phyloP scores from a whole-genome alignment of 2,888 invertebrate species.

The Lasioglossum marginatum region DNA sequence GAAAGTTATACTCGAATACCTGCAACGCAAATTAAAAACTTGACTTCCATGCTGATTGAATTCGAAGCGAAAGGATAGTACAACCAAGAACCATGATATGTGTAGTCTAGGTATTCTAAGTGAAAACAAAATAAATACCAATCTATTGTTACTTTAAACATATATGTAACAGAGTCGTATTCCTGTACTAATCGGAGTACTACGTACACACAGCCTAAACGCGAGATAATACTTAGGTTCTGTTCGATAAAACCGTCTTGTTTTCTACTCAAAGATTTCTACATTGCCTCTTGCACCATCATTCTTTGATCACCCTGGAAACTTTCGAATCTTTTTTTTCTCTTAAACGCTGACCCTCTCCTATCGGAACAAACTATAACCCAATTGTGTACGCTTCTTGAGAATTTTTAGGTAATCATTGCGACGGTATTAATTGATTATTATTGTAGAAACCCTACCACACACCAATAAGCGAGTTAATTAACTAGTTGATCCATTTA shows the following conservation, averaged over 20 bases:
- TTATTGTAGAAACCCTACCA: slow-evolving; percentile 35
- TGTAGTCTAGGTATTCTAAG: too few species aligned
- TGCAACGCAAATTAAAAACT: neutral
- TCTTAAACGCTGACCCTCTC: slow-evolving; percentile 23
- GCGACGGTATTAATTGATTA: slow-evolving; percentile 55
- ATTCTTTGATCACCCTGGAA: slow-evolving; percentile 57
- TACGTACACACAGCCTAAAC: neutral
- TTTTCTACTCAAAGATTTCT: slow-evolving; percentile 41
- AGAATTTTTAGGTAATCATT: slow-evolving; percentile 48
- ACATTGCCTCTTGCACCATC: slow-evolving; percentile 54
- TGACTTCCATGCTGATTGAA: neutral
- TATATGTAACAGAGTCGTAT: too few species aligned
- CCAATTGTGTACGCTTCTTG: slow-evolving; percentile 50
- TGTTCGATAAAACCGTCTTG: slow-evolving; percentile 38
- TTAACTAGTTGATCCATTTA: slow-evolving; percentile 50
- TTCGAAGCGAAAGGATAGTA: neutral
- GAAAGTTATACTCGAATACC: neutral
- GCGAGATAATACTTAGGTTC: neutral
- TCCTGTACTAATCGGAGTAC: too few species aligned
- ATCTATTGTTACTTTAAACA: too few species aligned
- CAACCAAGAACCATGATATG: too few species aligned
- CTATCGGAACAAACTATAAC: slow-evolving; percentile 34
- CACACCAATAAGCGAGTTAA: slow-evolving; percentile 51
- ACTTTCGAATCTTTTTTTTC: slow-evolving; percentile 13
- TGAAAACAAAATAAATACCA: neutral